Conservation (phyloP, 2,797 vertebrate species). For the Phrynocephalus forsythii region DNA sequence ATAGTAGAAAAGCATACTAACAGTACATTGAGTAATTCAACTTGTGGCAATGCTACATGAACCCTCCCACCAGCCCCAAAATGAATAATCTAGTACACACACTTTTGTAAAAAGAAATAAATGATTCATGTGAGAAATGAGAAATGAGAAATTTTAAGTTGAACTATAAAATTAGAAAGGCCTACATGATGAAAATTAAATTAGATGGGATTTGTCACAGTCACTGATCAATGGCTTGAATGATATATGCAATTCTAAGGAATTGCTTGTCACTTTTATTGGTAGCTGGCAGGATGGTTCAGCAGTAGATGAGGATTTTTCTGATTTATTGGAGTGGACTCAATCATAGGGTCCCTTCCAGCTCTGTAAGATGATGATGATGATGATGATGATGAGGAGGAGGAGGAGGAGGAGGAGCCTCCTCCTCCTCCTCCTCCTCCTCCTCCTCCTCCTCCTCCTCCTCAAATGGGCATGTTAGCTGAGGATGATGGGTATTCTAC, state of each 20-base stretch:
- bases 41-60: rapidly evolving
- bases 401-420: no score
- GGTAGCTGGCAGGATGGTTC: no score
- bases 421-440: no score
- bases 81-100: neutral
- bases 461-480: no score
- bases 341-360: no score
- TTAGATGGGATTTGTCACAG: neutral
- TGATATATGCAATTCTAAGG: neutral
- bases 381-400: no score
- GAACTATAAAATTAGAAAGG: neutral
- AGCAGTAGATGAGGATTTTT: no score
- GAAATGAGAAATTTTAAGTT: neutral
- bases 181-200: neutral
- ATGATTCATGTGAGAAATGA: neutral
- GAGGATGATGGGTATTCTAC: no score
- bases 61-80: neutral
- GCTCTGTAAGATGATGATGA: no score
- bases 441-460: no score
- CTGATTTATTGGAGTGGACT: no score
- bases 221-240: neutral
- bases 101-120: neutral
- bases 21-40: neutral
- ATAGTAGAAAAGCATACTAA: neutral
- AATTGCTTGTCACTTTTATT: neutral